These are phyloP conservation scores for Frankliniella intonsa DNA, from an alignment of 2,888 invertebrate species.

Conservation along the genomic window DNA sequence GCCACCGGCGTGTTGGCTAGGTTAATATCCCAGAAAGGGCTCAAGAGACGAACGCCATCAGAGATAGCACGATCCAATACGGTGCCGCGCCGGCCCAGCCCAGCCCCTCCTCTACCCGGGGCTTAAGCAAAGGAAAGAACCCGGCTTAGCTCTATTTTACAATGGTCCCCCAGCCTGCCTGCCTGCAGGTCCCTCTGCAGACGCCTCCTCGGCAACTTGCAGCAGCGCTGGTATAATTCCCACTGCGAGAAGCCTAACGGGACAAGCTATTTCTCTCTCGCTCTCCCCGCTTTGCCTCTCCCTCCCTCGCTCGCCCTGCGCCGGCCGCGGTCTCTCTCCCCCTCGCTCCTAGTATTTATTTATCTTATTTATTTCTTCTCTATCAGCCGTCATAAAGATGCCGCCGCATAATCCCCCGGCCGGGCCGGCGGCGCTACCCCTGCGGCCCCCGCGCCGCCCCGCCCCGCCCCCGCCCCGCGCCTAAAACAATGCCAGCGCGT, in stretches of 20 bases:
- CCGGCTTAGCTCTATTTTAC: constrained; percentile 22
- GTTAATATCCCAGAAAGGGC: constrained; percentile 26
- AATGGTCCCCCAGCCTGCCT: not conserved
- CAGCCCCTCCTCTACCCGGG: not conserved
- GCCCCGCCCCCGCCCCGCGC: not conserved
- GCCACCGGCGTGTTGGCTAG: not conserved
- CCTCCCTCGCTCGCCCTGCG: not conserved
- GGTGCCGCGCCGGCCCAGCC: not conserved
- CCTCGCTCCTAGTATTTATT: not conserved
- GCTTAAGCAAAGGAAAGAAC: constrained; percentile 25
- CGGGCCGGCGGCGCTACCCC: not conserved
- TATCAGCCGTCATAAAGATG: constrained; percentile 26
- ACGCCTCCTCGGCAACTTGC: not conserved
- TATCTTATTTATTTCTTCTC: constrained; percentile 27
- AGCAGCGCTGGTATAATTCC: constrained; percentile 8
- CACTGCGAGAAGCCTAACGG: constrained; percentile 15
- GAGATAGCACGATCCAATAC: constrained; percentile 21
- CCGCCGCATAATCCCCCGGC: constrained; percentile 5
- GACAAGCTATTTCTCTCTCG: not conserved
- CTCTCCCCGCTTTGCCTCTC: not conserved
- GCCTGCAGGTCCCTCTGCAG: not conserved
- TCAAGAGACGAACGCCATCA: constrained; percentile 22
- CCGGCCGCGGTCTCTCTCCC: not conserved
- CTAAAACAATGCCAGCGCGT: not conserved
- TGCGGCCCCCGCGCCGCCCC: not conserved